A percentile compares a stretch with the other conserved stretches of the same genome.
Evolutionary conservation across 92 coral and sea anemone species (phyloP).

Genomic region (Diadumene lineata): DNA sequence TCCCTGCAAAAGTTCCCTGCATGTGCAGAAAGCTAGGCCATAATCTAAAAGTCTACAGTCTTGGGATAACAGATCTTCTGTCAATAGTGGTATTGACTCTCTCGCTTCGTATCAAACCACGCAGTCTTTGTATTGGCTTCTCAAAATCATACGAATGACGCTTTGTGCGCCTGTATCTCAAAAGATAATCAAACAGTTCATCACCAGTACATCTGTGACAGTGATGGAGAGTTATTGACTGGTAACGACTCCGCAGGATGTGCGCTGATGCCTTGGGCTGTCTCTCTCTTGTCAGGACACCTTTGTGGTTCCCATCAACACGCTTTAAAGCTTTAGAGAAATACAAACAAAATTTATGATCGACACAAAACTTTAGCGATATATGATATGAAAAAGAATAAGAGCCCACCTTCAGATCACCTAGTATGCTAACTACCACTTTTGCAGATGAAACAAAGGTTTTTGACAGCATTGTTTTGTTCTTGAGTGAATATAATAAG

Average conservation of each 20-base stretch:
- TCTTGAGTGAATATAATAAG: too few relatives aligned
- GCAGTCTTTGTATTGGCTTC: constrained; percentile 21
- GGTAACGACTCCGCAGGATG: constrained; percentile 77
- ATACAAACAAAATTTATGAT: not conserved
- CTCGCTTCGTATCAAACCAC: constrained; percentile 67
- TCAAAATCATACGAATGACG: too few relatives aligned
- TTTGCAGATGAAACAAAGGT: too few relatives aligned
- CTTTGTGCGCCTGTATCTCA: too few relatives aligned
- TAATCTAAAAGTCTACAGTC: too few relatives aligned
- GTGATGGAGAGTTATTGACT: constrained; percentile 53
- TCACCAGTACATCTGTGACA: constrained; percentile 73
- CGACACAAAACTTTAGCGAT: not conserved
- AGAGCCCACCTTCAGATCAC: too few relatives aligned
- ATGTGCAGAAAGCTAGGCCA: too few relatives aligned
- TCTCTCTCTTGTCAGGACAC: constrained; percentile 83
- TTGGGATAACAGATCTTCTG: too few relatives aligned
- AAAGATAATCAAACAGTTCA: constrained; percentile 74
- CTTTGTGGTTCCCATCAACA: constrained; percentile 82
- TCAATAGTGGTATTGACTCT: constrained; percentile 59
- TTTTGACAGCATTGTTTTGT: too few relatives aligned
- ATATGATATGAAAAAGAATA: too few relatives aligned
- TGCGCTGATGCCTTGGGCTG: constrained; percentile 92
- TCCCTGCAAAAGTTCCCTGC: too few relatives aligned
- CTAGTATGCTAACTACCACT: too few relatives aligned
- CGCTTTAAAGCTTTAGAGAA: constrained; percentile 70